Percentiles rank a stretch among this genome's conserved stretches.
Evolutionary conservation across 2,113 vertebrate species (phyloP).

Genomic region (Syngnathus floridae): DNA sequence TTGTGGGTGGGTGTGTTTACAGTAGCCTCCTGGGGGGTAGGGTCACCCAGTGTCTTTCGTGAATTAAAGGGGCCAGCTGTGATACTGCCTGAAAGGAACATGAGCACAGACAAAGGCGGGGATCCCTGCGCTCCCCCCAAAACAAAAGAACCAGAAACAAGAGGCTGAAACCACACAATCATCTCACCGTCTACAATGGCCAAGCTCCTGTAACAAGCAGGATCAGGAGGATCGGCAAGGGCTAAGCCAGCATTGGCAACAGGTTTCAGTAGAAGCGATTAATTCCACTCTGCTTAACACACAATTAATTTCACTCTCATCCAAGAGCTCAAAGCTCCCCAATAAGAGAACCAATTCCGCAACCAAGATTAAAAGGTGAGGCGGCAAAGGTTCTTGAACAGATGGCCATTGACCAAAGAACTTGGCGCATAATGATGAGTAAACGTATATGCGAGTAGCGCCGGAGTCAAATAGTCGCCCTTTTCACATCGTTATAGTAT

Average conservation of each 20-base stretch:
- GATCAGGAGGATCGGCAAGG: slow-evolving; percentile 69
- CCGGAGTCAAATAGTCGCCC: slow-evolving; percentile 19
- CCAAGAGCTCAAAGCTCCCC: slow-evolving; percentile 47
- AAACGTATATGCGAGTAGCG: slow-evolving; percentile 25
- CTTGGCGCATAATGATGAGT: slow-evolving; percentile 34
- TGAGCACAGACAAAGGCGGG: slow-evolving; percentile 67
- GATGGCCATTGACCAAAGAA: slow-evolving; percentile 52
- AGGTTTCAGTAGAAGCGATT: slow-evolving; percentile 67
- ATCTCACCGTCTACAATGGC: slow-evolving; percentile 69
- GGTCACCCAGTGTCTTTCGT: slow-evolving; percentile 63
- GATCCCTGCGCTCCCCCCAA: slow-evolving; percentile 71
- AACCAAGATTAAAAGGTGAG: slow-evolving; percentile 62
- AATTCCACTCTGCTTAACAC: slow-evolving; percentile 73
- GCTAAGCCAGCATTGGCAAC: slow-evolving; percentile 61
- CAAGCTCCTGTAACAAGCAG: slow-evolving; percentile 69
- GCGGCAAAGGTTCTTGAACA: slow-evolving; percentile 47
- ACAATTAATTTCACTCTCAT: slow-evolving; percentile 69
- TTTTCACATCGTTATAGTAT: slow-evolving; percentile 10
- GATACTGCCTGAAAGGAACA: slow-evolving; percentile 86
- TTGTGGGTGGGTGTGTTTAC: slow-evolving; percentile 53
- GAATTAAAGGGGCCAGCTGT: slow-evolving; percentile 90
- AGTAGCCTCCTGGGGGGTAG: slow-evolving; percentile 65
- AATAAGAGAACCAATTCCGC: slow-evolving; percentile 47
- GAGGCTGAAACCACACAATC: slow-evolving; percentile 68
- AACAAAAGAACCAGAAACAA: slow-evolving; percentile 79